Percentiles rank a stretch among this genome's conserved stretches.
phyloP scores from a whole-genome alignment of 2,888 invertebrate genomes.

The Biston betularia region DNA sequence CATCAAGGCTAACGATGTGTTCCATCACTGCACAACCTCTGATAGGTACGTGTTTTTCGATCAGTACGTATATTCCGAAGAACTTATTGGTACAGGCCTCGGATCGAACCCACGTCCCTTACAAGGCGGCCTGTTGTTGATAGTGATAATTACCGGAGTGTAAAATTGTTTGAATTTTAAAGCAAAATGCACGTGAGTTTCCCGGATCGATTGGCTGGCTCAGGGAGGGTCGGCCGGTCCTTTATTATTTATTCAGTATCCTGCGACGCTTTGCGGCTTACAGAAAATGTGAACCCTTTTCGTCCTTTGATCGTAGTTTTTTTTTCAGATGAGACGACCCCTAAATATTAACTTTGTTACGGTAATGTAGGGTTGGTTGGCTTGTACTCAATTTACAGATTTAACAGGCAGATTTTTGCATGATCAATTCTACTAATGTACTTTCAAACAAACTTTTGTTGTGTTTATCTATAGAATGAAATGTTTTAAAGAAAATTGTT shows the following conservation, averaged over 20 bases:
- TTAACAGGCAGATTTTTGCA: background rate
- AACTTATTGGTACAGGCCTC: too few relatives aligned
- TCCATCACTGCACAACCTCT: too few relatives aligned
- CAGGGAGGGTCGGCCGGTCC: conserved; percentile 1
- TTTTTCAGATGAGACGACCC: conserved; percentile 14
- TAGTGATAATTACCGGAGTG: background rate
- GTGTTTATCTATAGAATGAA: too few relatives aligned
- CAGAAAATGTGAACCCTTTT: conserved; percentile 15
- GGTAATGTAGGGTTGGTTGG: background rate
- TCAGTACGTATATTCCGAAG: too few relatives aligned
- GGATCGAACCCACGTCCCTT: too few relatives aligned
- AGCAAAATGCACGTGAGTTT: background rate
- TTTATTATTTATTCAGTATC: conserved; percentile 17
- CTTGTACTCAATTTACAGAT: background rate
- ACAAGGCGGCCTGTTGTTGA: too few relatives aligned
- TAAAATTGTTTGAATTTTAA: conserved; percentile 3
- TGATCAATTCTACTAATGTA: too few relatives aligned
- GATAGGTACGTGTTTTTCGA: too few relatives aligned
- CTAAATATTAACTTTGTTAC: conserved; percentile 17
- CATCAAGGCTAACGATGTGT: too few relatives aligned
- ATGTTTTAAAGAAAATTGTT: too few relatives aligned
- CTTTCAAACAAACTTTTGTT: too few relatives aligned
- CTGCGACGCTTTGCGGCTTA: conserved; percentile 4
- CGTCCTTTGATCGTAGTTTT: conserved; percentile 27
- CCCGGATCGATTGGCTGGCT: conserved; percentile 10